Percentiles rank a stretch among this genome's conserved stretches.
Evolutionary conservation across 1,140 invertebrate species (phyloP).

Genomic region (Dreissena rostriformis): DNA sequence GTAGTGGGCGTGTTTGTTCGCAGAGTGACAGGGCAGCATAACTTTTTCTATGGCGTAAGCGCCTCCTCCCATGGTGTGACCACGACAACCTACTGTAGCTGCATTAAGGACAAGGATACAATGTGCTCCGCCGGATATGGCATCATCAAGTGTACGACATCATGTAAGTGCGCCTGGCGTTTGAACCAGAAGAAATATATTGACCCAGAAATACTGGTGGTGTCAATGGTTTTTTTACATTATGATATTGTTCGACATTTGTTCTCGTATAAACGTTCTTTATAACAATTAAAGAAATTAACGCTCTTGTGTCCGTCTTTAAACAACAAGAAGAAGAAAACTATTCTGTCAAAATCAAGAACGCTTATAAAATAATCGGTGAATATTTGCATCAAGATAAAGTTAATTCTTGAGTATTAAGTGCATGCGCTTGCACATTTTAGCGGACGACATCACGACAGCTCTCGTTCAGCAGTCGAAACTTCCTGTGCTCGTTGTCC

Average conservation of each 20-base stretch:
- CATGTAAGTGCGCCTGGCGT: slow-evolving; percentile 16
- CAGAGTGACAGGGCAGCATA: not conserved
- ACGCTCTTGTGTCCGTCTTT: too few relatives aligned
- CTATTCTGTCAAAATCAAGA: too few relatives aligned
- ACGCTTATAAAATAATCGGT: too few relatives aligned
- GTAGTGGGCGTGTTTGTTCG: not conserved
- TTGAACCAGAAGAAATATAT: not conserved
- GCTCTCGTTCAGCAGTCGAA: slow-evolving; percentile 43
- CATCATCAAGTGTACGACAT: slow-evolving; percentile 20
- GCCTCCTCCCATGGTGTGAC: slow-evolving; percentile 15
- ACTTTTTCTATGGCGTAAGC: slow-evolving; percentile 46
- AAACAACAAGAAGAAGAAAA: too few relatives aligned
- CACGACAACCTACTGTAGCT: slow-evolving; percentile 41
- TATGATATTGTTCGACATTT: too few relatives aligned
- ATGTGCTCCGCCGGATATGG: slow-evolving; percentile 38
- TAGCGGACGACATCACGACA: slow-evolving; percentile 44
- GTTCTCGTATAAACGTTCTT: too few relatives aligned
- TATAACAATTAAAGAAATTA: too few relatives aligned
- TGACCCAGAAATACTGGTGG: too few relatives aligned
- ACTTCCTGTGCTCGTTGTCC: not conserved
- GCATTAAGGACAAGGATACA: slow-evolving; percentile 21
- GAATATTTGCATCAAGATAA: too few relatives aligned
- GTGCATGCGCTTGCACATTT: not conserved
- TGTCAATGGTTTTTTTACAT: too few relatives aligned
- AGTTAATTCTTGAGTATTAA: too few relatives aligned